Evolutionary conservation across 2,888 invertebrate genomes (phyloP).

Genomic region (Plutella xylostella): DNA sequence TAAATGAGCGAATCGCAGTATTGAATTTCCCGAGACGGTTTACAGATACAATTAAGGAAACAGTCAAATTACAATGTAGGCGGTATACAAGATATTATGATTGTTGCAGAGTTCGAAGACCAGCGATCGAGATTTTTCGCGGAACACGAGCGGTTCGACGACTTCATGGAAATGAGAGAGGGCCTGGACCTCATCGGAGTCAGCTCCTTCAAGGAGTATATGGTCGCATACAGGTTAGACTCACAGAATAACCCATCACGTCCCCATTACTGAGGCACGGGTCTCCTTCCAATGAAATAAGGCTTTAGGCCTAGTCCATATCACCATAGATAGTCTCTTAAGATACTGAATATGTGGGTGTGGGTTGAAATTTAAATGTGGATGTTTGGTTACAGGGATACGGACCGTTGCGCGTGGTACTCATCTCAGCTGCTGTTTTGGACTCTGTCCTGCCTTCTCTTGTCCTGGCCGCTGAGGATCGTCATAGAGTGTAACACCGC

Average conservation of each 20-base stretch:
- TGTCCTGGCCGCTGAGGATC: slow-evolving; percentile 87
- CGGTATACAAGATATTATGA: too few species aligned
- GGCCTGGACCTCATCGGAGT: slow-evolving; percentile 80
- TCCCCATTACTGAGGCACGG: too few species aligned
- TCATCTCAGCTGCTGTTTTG: slow-evolving; percentile 80
- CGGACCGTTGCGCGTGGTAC: slow-evolving; percentile 72
- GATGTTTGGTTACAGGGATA: slow-evolving; percentile 39
- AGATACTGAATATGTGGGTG: too few species aligned
- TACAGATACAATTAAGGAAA: too few species aligned
- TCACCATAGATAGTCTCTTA: too few species aligned
- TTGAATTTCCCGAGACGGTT: too few species aligned
- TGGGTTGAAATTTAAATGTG: neutral
- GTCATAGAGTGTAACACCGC: slow-evolving; percentile 85
- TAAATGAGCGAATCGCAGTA: too few species aligned
- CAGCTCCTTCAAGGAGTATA: slow-evolving; percentile 66
- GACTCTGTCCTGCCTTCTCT: slow-evolving; percentile 77
- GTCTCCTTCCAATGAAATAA: neutral
- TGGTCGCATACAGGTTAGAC: slow-evolving; percentile 61
- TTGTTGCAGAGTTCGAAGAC: slow-evolving; percentile 80
- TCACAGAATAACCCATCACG: neutral
- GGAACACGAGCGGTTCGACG: slow-evolving; percentile 83
- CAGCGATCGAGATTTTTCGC: slow-evolving; percentile 83
- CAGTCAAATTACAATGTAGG: too few species aligned
- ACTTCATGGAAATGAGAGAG: slow-evolving; percentile 88
- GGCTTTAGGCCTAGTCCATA: too few species aligned